phyloP scores from a whole-genome alignment of 2,888 invertebrate genomes.

The Abrostola triplasia region DNA sequence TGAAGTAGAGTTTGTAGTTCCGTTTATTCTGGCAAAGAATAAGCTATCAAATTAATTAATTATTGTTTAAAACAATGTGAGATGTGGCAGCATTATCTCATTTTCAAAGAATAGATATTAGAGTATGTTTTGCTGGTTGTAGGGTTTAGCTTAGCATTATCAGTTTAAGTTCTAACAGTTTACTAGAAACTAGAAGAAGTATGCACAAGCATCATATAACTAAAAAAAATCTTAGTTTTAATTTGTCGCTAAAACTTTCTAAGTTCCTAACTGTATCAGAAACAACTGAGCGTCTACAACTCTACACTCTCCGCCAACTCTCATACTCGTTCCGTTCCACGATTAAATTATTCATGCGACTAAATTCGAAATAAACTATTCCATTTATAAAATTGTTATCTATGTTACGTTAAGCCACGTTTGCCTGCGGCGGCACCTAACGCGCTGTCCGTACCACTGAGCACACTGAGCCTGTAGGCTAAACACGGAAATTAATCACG shows the following conservation, averaged over 20 bases:
- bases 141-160: too few relatives aligned
- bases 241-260: conserved; percentile 1
- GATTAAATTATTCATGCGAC: conserved; percentile 58
- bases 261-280: neutral
- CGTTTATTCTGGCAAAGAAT: neutral
- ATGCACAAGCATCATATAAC: neutral
- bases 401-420: conserved; percentile 54
- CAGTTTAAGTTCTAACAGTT: neutral
- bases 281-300: neutral
- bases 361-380: conserved; percentile 65
- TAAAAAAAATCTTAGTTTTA: neutral
- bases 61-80: too few relatives aligned
- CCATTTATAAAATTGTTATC: conserved; percentile 68
- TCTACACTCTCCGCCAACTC: neutral
- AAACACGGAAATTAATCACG: conserved; percentile 72
- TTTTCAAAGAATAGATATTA: too few relatives aligned
- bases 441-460: conserved; percentile 55
- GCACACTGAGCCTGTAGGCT: conserved; percentile 55
- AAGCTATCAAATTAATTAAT: too few relatives aligned
- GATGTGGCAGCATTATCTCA: too few relatives aligned
- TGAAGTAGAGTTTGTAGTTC: neutral
- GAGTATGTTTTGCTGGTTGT: too few relatives aligned
- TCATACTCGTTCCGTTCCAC: conserved; percentile 46
- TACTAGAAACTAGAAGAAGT: neutral
- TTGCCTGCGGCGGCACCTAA: conserved; percentile 62